Evolutionary conservation across 2,888 invertebrate species (phyloP), one percentile per base, ranked within the genome.

Genomic region (Caenorhabditis afra): DNA sequence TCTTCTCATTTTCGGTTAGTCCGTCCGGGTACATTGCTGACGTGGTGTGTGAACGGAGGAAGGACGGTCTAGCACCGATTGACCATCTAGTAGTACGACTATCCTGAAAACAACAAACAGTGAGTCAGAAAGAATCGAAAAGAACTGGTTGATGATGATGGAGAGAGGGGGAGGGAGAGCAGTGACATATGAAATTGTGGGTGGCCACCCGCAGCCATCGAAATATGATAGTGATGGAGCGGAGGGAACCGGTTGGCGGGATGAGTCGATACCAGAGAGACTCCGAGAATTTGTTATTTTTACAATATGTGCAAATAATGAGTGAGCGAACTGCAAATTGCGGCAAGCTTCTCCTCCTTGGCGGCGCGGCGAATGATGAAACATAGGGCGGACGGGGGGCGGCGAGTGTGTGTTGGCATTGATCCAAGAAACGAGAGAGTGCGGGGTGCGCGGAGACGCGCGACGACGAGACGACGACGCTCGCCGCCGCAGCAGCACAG

Each of bases 391-490:
- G 29, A 29, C 29, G 29, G 4, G 29, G 29, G 29, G 64, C 22
- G 39, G 39, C 20, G 37, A 16, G 59, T 10, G 70, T 29, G 41
- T 52, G 71, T 64, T 78, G 78, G 78, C 78, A 78, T 78, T 71
- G 78, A 78, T 78, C 78, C 78, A 78, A 78, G 65, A 71, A 53
- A 29, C 35, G 35, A 41, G 62, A 77, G 70, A 77, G 59, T 37
- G 65, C 20, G 22, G 16, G 23, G 61, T 23, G 57, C 37, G 64
- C 45, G 59, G 70, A 68, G 61, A 16, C 18, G 16, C 11, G 57
- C 65, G 57, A 58, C 47, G 29, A 52, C 29, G 29, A 29, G 29
- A 29, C 29, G 29, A 7, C 3, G 29, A 29, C 29, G 29, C 29
- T 29, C 29, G 29, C 29, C 29, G 29, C 29, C 29, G 29, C 29